Conservation (phyloP, 2,888 invertebrate genomes). For the Limnephilus auricula region DNA sequence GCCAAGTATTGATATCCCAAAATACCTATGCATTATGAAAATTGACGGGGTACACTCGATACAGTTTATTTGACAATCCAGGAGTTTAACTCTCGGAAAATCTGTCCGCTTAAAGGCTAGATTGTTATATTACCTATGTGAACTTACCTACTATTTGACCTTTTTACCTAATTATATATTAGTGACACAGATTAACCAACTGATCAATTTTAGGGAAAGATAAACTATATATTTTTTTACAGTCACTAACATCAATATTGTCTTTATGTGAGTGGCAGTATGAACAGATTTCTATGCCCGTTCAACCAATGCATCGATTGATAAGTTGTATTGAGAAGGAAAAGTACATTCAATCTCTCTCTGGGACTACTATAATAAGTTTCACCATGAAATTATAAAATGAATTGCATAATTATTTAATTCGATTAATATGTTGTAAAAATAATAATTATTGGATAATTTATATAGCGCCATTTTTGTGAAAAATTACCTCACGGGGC, state of each 20-base stretch:
- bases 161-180: neutral
- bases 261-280: neutral
- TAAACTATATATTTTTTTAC: neutral
- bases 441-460: no score
- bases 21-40: neutral
- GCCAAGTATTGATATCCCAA: neutral
- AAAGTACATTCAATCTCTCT: no score
- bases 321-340: neutral
- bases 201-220: neutral
- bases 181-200: neutral
- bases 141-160: neutral
- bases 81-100: neutral
- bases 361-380: neutral
- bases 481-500: no score
- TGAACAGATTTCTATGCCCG: neutral
- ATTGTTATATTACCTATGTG: neutral
- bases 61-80: neutral
- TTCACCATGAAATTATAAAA: neutral
- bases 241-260: no score
- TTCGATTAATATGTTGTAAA: neutral
- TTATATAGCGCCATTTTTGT: no score
- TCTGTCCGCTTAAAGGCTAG: neutral
- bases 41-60: neutral
- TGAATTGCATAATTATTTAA: neutral
- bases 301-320: neutral